Evolutionary conservation across 2,113 vertebrate genomes (phyloP), one percentile per base, ranked within the genome.

Genomic region (Poecile atricapillus): DNA sequence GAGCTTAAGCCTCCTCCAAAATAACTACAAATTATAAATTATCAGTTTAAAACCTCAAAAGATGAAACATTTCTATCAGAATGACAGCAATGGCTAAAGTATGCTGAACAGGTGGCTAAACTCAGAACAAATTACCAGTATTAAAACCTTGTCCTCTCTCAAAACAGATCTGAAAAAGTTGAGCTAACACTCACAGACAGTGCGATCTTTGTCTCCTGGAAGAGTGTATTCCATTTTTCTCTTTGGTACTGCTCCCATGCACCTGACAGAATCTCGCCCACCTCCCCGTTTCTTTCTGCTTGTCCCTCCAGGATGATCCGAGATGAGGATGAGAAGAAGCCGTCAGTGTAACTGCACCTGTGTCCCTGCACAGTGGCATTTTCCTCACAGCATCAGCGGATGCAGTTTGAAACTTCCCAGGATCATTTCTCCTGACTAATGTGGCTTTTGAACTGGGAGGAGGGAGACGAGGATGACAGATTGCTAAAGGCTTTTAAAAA

Each of bases 401-500:
- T 71, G 91, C 90, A 80, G 78, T 41, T 62, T 71, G 93, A 78
- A 96, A 95, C 62, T 93, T 91, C 91, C 86, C 86, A 96, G 80
- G 83, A 87, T 58, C 2, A 15, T 96, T 91, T 89, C 92, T 95
- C 90, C 94, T 96, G 93, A 89, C 88, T 97, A 92, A 97, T 58
- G 93, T 87, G 93, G 65, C 81, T 95, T 82, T 91, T 79, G 58
- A 55, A 92, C 46, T 2, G 77, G 83, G 80, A 89, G 94, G 87
- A 93, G 90, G 81, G 80, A 96, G 31, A 78, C 0, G 15, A 58
- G 77, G 75, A 90, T 93, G 95, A 95, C 87, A 87, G 89, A 91
- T 90, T 93, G 90, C 90, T 74, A 94, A 95, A 95, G 92, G 97
- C 97, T 97, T 96, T 97, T 96, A 96, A 94, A 92, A 96, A 94